phyloP scores from a whole-genome alignment of 2,797 vertebrate species.

The Molossus alvarezi region DNA sequence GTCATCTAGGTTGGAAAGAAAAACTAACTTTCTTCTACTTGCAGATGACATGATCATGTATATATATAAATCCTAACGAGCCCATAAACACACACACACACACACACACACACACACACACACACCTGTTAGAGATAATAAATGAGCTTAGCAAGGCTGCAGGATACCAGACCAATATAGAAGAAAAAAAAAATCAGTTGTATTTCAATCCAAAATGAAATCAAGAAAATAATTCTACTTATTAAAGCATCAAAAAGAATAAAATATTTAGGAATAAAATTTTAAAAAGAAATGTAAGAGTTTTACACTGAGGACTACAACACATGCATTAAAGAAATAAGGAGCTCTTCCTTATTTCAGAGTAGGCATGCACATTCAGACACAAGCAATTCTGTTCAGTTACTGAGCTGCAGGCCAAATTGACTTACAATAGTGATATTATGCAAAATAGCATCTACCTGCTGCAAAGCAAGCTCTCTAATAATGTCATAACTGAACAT shows the following conservation, averaged over 20 bases:
- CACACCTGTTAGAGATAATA: neutral
- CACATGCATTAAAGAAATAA: neutral
- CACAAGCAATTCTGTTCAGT: neutral
- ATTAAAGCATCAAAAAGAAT: neutral
- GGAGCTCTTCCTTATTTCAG: neutral
- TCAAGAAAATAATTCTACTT: neutral
- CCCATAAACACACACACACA: neutral
- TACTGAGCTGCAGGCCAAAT: neutral
- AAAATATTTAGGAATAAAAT: neutral
- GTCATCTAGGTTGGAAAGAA: neutral
- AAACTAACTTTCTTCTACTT: neutral
- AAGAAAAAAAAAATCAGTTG: neutral
- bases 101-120: neutral
- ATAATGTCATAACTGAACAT: neutral
- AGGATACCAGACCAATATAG: neutral
- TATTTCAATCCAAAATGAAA: neutral
- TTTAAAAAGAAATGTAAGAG: neutral
- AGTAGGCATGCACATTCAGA: neutral
- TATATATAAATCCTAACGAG: neutral
- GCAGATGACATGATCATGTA: neutral
- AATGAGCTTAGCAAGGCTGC: neutral
- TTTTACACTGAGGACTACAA: neutral
- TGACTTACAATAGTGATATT: neutral
- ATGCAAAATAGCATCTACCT: neutral
- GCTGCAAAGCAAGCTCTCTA: constrained; percentile 20